phyloP scores from a whole-genome alignment of 2,888 invertebrate genomes.

The Endomychus coccineus region DNA sequence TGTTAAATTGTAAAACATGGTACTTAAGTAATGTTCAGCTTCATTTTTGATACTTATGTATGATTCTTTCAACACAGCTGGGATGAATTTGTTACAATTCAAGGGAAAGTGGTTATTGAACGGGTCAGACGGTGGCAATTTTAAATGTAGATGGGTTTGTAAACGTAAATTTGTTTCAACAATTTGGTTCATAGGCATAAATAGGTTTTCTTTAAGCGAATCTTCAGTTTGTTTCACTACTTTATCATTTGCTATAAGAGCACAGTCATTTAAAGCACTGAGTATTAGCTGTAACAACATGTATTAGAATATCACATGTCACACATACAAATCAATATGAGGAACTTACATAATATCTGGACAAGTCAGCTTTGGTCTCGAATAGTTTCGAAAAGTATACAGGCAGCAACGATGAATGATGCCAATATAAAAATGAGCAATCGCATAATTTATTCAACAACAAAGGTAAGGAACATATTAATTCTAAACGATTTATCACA shows the following conservation, averaged over 20 bases:
- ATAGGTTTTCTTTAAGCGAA: conserved; percentile 51
- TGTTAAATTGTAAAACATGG: conserved; percentile 94
- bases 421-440: conserved; percentile 75
- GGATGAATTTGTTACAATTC: conserved; percentile 35
- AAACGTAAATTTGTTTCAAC: conserved; percentile 90
- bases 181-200: conserved; percentile 70
- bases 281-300: conserved; percentile 33
- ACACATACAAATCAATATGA: neutral
- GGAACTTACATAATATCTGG: conserved; percentile 49
- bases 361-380: conserved; percentile 57
- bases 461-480: conserved; percentile 53
- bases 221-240: conserved; percentile 41
- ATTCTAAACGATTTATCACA: conserved; percentile 58
- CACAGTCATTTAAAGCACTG: conserved; percentile 37
- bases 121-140: conserved; percentile 54
- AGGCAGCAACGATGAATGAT: conserved; percentile 62
- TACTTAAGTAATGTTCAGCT: conserved; percentile 87
- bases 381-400: conserved; percentile 69
- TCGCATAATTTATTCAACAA: conserved; percentile 58
- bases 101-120: conserved; percentile 34
- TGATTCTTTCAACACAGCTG: conserved; percentile 38
- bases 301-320: neutral
- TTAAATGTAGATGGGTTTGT: conserved; percentile 86
- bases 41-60: conserved; percentile 38
- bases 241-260: conserved; percentile 26